Base-by-base conservation (phyloP, 2,888 invertebrate species). In the Crepidodera aurea region DNA sequence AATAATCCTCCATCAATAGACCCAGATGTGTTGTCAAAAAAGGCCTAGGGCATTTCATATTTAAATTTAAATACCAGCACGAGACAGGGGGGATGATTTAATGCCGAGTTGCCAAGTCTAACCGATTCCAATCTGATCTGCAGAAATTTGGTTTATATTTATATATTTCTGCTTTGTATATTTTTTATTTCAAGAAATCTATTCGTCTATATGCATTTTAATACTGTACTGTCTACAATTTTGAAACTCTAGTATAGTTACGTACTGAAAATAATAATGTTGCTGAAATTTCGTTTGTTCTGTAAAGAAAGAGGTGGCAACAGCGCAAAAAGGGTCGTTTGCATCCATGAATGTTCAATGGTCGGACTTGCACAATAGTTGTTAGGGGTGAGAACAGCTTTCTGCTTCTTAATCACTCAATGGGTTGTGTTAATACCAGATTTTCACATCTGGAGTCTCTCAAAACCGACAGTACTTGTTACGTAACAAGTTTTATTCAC, bases 321-420 rank as follows among this genome's bases (percentile, higher is more conserved):
- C 46, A 18, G 13, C 10, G 56, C 5, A 13, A 15, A 34, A 6
- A 32, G 32, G 46, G 32, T 22, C 25, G 25, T 51, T 56, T 29
- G 19, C 51, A 34, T 37, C 51, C 34, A 51, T 51, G 51, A 51
- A 34, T 48, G 48, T 51, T 34, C 37, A 44, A 42, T 25, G 59
- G n/a, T 29, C 34, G 51, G 58, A 56, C 55, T 56, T 42, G 51
- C 60, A 64, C 58, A 64, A 51, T 58, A 48, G 59, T 66, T 54
- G 42, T 57, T 57, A 62, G 68, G 72, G 72, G 71, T 67, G 69
- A 70, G 71, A 73, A 71, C 72, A 66, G 69, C 68, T 66, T 69
- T 68, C 67, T 66, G 71, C 69, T 71, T 60, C 70, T 73, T 73
- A 69, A 72, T 71, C 70, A 69, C 62, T 72, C 72, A 70, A 73